Conservation (phyloP, 2,888 invertebrate genomes). For the Hyles lineata region DNA sequence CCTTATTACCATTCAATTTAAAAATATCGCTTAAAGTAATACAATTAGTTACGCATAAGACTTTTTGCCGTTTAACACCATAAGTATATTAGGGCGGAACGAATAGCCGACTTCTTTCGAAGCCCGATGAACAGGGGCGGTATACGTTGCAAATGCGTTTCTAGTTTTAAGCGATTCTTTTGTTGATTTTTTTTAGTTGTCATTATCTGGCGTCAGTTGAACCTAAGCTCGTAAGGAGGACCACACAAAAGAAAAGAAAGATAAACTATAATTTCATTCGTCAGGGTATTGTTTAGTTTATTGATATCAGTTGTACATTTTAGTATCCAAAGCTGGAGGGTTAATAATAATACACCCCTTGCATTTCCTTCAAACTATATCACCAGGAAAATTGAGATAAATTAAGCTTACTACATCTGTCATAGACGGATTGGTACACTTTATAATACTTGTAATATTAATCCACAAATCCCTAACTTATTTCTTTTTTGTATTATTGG, state of each 20-base stretch:
- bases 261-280: too few species aligned
- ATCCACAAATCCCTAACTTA: too few species aligned
- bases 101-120: constrained; percentile 6
- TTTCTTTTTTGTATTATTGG: too few species aligned
- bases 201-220: constrained; percentile 13
- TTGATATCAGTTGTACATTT: too few species aligned
- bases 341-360: too few species aligned
- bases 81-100: constrained; percentile 27
- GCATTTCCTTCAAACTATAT: too few species aligned
- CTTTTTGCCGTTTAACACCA: constrained; percentile 22
- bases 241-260: neutral
- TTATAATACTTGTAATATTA: too few species aligned
- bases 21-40: constrained; percentile 24
- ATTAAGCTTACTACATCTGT: too few species aligned
- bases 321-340: too few species aligned
- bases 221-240: neutral
- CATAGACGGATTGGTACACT: too few species aligned
- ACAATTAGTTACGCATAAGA: constrained; percentile 27
- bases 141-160: constrained; percentile 7
- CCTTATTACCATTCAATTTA: constrained; percentile 18
- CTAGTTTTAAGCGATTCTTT: constrained; percentile 13
- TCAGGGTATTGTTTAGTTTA: too few species aligned
- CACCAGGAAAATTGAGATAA: too few species aligned
- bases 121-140: constrained; percentile 8
- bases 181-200: neutral